Percentiles rank a stretch among this genome's conserved stretches.
Evolutionary conservation across 2,888 invertebrate species (phyloP).

Genomic region (Euphydryas editha): DNA sequence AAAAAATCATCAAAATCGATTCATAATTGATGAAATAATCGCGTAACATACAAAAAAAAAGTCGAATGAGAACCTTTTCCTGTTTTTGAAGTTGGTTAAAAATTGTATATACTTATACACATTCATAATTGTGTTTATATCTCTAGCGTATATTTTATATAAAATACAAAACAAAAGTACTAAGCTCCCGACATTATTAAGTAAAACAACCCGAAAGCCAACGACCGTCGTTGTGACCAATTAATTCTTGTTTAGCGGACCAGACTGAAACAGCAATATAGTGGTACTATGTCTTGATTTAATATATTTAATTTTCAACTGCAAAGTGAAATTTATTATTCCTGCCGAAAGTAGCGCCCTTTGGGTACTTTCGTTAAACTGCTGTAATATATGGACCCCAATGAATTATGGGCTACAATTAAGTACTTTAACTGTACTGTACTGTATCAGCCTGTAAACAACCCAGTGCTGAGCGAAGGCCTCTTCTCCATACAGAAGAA

Average conservation of each 20-base stretch:
- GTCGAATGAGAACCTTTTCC: no score
- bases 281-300: constrained; percentile 36
- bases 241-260: constrained; percentile 31
- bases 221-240: constrained; percentile 20
- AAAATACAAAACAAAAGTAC: constrained; percentile 7
- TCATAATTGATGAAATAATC: no score
- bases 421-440: no score
- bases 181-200: constrained; percentile 4
- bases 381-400: background rate
- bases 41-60: no score
- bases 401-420: background rate
- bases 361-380: constrained; percentile 15
- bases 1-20: no score
- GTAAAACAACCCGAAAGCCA: constrained; percentile 15
- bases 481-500: no score
- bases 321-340: constrained; percentile 43
- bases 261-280: constrained; percentile 14
- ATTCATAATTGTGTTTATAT: background rate
- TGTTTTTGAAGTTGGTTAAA: no score
- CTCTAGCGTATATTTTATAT: background rate
- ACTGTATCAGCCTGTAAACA: no score
- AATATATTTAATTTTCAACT: constrained; percentile 44
- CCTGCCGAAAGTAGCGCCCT: constrained; percentile 28
- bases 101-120: no score
- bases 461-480: no score